Percentiles rank a stretch among this genome's conserved stretches.
Conservation (phyloP, 2,888 invertebrate genomes). For the Dryocosmus kuriphilus region DNA sequence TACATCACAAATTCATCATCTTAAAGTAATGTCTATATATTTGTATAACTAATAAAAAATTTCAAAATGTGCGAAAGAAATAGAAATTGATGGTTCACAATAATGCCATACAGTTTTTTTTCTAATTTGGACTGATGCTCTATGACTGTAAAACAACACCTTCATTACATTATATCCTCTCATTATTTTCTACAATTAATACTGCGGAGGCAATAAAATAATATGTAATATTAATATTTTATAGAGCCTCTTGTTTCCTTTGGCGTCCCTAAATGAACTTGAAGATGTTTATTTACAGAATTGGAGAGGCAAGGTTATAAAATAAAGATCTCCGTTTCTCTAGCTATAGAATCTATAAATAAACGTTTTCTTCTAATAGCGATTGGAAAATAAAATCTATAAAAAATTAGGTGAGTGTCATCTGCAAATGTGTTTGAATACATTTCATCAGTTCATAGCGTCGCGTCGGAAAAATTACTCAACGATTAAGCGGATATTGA, state of each 20-base stretch:
- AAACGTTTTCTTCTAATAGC: not conserved
- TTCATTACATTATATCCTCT: not conserved
- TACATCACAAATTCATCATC: conserved; percentile 1
- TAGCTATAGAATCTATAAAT: not conserved
- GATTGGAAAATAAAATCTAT: not conserved
- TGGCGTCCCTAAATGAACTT: not conserved
- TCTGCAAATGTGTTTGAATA: too few relatives aligned
- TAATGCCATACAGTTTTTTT: not conserved
- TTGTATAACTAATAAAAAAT: not conserved
- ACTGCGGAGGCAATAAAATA: not conserved
- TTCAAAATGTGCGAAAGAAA: not conserved
- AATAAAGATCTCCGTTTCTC: not conserved
- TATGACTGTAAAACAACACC: not conserved
- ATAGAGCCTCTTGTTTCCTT: not conserved
- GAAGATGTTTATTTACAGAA: conserved; percentile 2
- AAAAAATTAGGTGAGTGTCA: not conserved
- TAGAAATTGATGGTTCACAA: not conserved
- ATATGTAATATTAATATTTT: conserved; percentile 2
- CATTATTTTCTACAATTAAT: not conserved
- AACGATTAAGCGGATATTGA: not conserved
- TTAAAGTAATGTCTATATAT: not conserved
- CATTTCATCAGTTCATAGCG: too few relatives aligned
- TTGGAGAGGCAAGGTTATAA: conserved; percentile 18
- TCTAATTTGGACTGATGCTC: not conserved
- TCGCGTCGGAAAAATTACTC: not conserved